phyloP scores from a whole-genome alignment of 2,113 vertebrate genomes.

The Bambusicola thoracicus region DNA sequence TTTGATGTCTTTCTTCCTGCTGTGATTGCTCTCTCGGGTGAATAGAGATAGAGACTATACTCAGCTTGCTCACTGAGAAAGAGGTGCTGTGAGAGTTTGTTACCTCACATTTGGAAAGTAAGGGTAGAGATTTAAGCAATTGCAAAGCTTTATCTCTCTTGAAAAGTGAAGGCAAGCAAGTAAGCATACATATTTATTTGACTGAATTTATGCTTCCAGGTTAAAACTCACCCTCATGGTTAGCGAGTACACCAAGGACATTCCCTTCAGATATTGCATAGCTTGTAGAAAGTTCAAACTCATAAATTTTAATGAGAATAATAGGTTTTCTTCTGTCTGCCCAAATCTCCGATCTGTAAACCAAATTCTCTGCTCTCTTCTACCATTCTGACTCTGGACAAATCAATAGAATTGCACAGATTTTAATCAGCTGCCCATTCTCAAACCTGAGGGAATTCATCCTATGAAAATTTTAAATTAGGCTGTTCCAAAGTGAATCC shows the following conservation, averaged over 20 bases:
- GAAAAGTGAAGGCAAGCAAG: background rate
- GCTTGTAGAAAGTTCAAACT: background rate
- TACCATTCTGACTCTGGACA: background rate
- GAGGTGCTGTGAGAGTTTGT: background rate
- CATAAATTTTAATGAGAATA: background rate
- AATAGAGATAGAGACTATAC: background rate
- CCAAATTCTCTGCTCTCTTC: background rate
- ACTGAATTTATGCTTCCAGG: background rate
- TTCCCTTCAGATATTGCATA: background rate
- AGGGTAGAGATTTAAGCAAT: background rate
- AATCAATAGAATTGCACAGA: background rate
- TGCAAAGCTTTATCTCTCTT: background rate
- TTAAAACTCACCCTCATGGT: background rate
- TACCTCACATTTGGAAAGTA: background rate
- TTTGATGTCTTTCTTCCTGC: background rate
- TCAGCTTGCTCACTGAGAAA: background rate
- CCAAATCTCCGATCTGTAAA: background rate
- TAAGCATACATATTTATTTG: background rate
- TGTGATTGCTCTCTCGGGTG: background rate
- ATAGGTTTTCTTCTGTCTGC: background rate
- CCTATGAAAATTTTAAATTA: background rate
- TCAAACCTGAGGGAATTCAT: background rate
- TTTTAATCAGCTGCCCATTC: background rate
- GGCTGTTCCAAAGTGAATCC: background rate
- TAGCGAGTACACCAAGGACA: background rate